phyloP scores from a whole-genome alignment of 64 coral and sea anemone genomes.

The Platygyra sinensis region DNA sequence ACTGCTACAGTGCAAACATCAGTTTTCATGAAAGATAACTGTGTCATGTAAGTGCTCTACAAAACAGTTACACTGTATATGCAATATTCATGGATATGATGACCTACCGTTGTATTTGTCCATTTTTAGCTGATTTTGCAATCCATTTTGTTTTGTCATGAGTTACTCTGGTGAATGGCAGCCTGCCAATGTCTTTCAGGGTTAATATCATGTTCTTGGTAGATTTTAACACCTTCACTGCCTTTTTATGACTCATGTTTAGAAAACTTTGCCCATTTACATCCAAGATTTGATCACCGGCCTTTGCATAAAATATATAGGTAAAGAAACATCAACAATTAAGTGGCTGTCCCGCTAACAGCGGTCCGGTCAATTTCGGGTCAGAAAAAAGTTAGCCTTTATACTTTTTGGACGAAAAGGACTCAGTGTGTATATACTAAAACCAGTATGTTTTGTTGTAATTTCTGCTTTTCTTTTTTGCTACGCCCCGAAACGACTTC shows the following conservation, averaged over 20 bases:
- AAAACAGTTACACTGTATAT: not conserved
- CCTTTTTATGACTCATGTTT: constrained; percentile 90
- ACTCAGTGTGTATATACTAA: no score
- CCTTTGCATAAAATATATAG: constrained; percentile 21
- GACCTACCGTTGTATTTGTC: constrained; percentile 53
- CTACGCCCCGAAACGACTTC: no score
- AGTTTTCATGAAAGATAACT: no score
- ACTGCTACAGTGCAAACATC: no score
- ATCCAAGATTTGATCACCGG: constrained; percentile 97
- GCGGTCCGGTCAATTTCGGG: no score
- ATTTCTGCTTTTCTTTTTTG: no score
- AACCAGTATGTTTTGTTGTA: no score
- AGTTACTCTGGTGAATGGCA: constrained; percentile 83
- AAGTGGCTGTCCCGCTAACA: no score
- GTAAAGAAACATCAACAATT: not conserved
- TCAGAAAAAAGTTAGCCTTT: no score
- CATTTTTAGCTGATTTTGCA: constrained; percentile 52
- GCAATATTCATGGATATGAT: not conserved
- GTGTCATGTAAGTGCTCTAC: no score
- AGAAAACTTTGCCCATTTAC: constrained; percentile 96
- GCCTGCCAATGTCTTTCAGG: constrained; percentile 89
- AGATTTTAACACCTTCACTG: constrained; percentile 86
- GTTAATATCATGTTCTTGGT: constrained; percentile 95
- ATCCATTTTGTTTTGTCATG: constrained; percentile 89
- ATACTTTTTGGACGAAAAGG: no score